Percentiles rank a stretch among this genome's conserved stretches.
Evolutionary conservation across 2,888 invertebrate species (phyloP).

Genomic region (Tolmerus cingulatus): DNA sequence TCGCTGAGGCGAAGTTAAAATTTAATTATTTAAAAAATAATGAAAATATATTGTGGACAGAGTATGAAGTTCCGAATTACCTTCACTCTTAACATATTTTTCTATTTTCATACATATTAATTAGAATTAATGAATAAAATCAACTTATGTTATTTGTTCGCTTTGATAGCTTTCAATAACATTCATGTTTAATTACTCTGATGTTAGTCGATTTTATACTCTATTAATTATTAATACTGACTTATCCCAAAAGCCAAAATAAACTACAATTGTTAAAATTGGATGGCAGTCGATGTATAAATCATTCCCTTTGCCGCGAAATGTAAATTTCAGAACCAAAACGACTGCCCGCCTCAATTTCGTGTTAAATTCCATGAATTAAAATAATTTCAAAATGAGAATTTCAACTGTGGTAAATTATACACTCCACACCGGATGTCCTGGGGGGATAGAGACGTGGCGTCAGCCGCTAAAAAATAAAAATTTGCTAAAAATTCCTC

Average conservation of each 20-base stretch:
- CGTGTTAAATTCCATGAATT: background rate
- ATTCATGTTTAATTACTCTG: background rate
- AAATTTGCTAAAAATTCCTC: background rate
- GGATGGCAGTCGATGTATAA: background rate
- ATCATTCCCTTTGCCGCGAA: background rate
- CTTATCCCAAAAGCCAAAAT: background rate
- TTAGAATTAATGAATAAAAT: background rate
- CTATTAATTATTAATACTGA: background rate
- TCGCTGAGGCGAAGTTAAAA: too few relatives aligned
- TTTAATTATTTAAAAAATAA: too few relatives aligned
- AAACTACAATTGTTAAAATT: background rate
- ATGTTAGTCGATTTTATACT: background rate
- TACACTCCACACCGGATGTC: background rate
- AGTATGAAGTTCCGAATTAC: too few relatives aligned
- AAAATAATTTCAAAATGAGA: background rate
- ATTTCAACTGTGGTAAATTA: background rate
- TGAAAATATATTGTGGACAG: too few relatives aligned
- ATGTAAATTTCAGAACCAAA: background rate
- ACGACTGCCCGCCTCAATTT: background rate
- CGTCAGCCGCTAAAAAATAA: background rate
- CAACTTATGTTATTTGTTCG: background rate
- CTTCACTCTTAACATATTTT: background rate
- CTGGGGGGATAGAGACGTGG: background rate
- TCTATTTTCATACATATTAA: background rate
- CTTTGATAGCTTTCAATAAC: background rate